A percentile compares a stretch with the other conserved stretches of the same genome.
These are phyloP conservation scores for Cyclina sinensis DNA, from an alignment of 1,140 invertebrate species.

Conservation along the genomic window DNA sequence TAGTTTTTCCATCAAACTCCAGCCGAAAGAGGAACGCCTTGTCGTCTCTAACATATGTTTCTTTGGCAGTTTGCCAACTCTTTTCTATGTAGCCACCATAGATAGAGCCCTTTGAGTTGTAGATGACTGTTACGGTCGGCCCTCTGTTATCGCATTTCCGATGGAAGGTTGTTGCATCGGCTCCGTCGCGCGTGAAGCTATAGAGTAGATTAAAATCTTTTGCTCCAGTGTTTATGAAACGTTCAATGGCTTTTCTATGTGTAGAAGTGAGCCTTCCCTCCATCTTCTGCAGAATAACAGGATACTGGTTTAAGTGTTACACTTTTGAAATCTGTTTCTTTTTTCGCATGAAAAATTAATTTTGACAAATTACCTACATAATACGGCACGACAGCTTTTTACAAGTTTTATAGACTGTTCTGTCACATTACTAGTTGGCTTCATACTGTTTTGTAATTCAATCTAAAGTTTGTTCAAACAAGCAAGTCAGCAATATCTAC, in stretches of 20 bases:
- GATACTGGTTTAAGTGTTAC: no score
- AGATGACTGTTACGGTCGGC: constrained; percentile 70
- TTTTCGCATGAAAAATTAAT: no score
- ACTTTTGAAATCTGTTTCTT: no score
- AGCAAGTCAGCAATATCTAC: no score
- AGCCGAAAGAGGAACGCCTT: constrained; percentile 69
- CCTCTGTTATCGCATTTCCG: constrained; percentile 71
- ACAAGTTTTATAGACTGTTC: no score
- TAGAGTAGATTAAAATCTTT: constrained; percentile 66
- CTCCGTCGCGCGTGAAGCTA: constrained; percentile 66
- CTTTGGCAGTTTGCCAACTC: constrained; percentile 37
- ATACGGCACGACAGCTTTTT: no score
- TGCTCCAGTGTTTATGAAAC: background rate
- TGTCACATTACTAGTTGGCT: no score
- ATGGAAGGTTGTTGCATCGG: constrained; percentile 65
- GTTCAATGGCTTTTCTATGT: background rate
- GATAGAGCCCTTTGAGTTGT: constrained; percentile 67
- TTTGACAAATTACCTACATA: no score
- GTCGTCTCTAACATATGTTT: constrained; percentile 31
- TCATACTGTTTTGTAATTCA: no score
- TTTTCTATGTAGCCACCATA: constrained; percentile 70
- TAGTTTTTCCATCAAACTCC: background rate
- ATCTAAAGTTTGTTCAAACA: no score
- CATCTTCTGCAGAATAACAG: constrained; percentile 15
- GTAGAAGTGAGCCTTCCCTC: background rate